Base-by-base conservation (phyloP, 2,888 invertebrate genomes). In the Tenthredo mesomela region DNA sequence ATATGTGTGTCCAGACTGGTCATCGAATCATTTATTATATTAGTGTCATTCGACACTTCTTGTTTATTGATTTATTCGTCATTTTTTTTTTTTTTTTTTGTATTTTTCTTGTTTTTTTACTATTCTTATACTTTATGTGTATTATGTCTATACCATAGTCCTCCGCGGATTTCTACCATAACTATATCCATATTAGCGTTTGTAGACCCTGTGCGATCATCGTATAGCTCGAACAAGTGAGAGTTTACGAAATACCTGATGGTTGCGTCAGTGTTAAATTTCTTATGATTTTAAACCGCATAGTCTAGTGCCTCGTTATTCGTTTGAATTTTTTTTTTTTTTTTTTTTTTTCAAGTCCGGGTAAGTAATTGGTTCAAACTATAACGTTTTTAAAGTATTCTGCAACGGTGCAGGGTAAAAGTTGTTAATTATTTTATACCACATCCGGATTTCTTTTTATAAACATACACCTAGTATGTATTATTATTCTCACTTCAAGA, bases 381-480 rank as follows among this genome's bases (percentile, higher is more conserved):
- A 61, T 25, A 12, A 2, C 25, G 54, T 25, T 12, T 61, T 10
- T 25, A 12, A 21, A 25, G 10, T 2, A 25, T 61, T 25, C 25
- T 25, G 61, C 25, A 25, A 3, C 61, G 61, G 25, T 61, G 25
- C 61, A 25, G 61, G 54, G 61, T 61, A 61, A 25, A 58, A 61
- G 61, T 61, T 25, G 61, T 25, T 61, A 61, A 61, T 61, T 25
- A 61, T 21, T 61, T 12, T 25, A 25, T 25, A 61, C 25, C 9
- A 61, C 61, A 61, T 61, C 61, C 61, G 61, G 25, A 61, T 61
- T 61, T 61, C 61, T 61, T 61, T 25, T 61, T 25, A 21, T 61
- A 67, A 67, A 67, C 33, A 33, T 18, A 12, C n/a, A n/a, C n/a
- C n/a, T 2, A 61, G 37, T 37, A 37, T 37, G 6, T 37, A 37